Conservation (phyloP, 2,888 invertebrate genomes). For the Dicranocentrus wangi region DNA sequence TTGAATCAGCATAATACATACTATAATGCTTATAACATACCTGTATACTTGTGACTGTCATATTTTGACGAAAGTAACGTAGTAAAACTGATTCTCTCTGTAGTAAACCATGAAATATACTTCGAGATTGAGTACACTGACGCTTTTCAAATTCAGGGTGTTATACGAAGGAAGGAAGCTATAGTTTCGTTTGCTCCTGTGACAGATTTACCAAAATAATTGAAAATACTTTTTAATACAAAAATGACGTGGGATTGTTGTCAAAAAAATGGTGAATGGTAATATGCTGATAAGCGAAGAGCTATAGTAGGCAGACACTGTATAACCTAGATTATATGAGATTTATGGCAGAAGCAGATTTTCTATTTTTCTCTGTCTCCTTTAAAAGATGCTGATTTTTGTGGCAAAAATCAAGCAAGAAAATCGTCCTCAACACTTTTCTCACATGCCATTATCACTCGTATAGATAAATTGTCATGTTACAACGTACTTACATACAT, state of each 20-base stretch:
- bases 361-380: neutral
- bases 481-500: neutral
- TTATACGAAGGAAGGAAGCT: neutral
- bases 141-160: neutral
- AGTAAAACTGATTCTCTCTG: neutral
- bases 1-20: neutral
- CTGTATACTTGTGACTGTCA: no score
- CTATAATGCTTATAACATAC: no score
- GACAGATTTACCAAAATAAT: neutral
- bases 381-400: neutral
- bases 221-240: conserved; percentile 15
- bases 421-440: conserved; percentile 3
- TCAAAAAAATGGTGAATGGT: neutral
- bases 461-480: neutral
- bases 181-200: neutral
- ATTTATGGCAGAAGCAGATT: conserved; percentile 19
- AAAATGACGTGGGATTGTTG: neutral
- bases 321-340: conserved; percentile 26
- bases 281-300: neutral
- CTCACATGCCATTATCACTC: neutral
- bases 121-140: neutral
- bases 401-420: neutral
- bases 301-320: no score
- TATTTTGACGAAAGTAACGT: neutral
- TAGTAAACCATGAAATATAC: neutral